phyloP scores from a whole-genome alignment of 2,113 vertebrate genomes.

The Mesocricetus auratus region DNA sequence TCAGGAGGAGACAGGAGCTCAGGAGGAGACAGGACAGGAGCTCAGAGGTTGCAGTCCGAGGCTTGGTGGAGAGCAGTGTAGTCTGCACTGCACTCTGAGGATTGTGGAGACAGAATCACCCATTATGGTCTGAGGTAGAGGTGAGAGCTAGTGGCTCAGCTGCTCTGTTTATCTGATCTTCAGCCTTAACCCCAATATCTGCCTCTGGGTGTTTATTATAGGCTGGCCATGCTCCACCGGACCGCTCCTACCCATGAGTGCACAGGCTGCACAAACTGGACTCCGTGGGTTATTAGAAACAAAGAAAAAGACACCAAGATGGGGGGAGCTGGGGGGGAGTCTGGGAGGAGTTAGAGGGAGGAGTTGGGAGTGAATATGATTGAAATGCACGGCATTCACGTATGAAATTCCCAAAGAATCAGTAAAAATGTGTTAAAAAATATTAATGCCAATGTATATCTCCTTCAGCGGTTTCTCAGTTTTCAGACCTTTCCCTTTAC shows the following conservation, averaged over 20 bases:
- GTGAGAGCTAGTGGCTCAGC: no score
- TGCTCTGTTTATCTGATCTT: no score
- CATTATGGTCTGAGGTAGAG: no score
- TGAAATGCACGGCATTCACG: not conserved
- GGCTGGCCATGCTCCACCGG: not conserved
- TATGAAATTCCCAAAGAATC: not conserved
- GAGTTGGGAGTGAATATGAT: not conserved
- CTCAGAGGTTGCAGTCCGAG: no score
- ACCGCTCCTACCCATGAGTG: not conserved
- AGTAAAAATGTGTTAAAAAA: not conserved
- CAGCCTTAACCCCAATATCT: no score
- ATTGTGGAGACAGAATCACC: no score
- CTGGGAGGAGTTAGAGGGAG: not conserved
- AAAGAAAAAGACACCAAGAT: not conserved
- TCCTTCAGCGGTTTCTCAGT: constrained; percentile 1
- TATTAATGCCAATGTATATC: not conserved
- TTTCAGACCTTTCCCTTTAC: not conserved
- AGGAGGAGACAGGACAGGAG: no score
- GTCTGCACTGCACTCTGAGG: no score
- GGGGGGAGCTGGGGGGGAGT: not conserved
- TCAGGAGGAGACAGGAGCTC: no score
- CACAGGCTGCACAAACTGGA: no score
- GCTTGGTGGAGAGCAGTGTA: no score
- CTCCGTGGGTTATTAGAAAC: not conserved
- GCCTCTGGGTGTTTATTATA: no score